Conservation (phyloP, 2,113 vertebrate species). For the Ailuropoda melanoleuca region DNA sequence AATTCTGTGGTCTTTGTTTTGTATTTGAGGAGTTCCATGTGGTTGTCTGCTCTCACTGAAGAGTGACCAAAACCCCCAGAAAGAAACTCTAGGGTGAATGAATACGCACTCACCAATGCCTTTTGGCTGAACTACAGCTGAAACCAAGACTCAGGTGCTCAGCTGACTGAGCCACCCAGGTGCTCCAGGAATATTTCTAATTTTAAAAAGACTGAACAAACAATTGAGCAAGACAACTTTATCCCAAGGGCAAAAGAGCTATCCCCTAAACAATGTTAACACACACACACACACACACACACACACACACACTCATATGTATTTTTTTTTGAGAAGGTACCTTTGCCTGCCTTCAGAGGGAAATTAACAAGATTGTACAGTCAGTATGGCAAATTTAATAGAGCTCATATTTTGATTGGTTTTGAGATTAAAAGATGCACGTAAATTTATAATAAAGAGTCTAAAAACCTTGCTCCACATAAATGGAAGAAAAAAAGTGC, state of each 20-base stretch:
- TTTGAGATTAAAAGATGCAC: not conserved
- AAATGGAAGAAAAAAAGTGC: not conserved
- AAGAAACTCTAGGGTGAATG: not conserved
- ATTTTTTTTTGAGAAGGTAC: not conserved
- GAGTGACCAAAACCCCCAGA: not conserved
- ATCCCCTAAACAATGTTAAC: not conserved
- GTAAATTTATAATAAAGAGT: conserved; percentile 29
- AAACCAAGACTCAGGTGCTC: not conserved
- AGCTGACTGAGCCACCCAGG: not conserved
- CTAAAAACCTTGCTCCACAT: not conserved
- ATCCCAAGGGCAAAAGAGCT: not conserved
- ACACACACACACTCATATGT: no score
- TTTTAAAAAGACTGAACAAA: not conserved
- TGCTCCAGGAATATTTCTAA: not conserved
- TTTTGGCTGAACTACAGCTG: not conserved
- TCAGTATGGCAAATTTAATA: not conserved
- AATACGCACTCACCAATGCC: not conserved
- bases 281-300: no score
- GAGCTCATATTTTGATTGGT: not conserved
- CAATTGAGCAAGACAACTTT: not conserved
- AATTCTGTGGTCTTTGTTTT: not conserved
- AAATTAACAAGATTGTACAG: not conserved
- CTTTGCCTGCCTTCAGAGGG: not conserved
- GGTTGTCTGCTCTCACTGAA: not conserved
- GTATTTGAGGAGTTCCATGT: not conserved